phyloP scores from a whole-genome alignment of 2,113 vertebrate species.

The Sorex fumeus region DNA sequence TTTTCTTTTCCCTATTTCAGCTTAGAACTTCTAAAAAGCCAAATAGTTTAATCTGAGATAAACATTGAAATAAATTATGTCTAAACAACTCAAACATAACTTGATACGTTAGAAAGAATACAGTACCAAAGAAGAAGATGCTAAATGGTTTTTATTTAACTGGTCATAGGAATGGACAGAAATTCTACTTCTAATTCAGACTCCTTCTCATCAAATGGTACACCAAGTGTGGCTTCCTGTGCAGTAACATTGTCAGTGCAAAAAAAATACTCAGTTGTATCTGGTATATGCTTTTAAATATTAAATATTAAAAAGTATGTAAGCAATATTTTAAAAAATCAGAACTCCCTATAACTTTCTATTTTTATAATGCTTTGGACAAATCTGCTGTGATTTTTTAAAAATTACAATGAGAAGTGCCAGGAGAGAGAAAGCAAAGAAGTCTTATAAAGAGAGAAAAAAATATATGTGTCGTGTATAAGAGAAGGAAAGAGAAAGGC shows the following conservation, averaged over 20 bases:
- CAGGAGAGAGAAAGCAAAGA: too few relatives aligned
- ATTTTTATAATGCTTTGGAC: background rate
- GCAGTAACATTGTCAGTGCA: background rate
- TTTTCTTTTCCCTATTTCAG: slow-evolving; percentile 46
- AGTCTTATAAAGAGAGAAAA: too few relatives aligned
- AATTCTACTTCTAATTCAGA: slow-evolving; percentile 33
- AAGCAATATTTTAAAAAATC: background rate
- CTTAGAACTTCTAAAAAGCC: background rate
- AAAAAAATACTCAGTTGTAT: slow-evolving; percentile 18
- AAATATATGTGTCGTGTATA: too few relatives aligned
- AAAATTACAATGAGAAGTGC: too few relatives aligned
- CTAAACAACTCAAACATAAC: background rate
- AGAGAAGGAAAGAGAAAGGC: too few relatives aligned
- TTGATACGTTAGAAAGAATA: background rate
- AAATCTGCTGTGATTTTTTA: too few relatives aligned
- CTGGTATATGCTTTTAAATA: slow-evolving; percentile 37
- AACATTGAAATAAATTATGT: slow-evolving; percentile 26
- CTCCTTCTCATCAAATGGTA: slow-evolving; percentile 39
- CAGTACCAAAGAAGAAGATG: background rate
- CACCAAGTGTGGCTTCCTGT: slow-evolving; percentile 36
- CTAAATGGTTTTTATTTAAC: slow-evolving; percentile 18
- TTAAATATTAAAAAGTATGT: background rate
- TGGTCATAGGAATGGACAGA: background rate
- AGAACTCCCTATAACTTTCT: background rate
- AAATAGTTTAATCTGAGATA: slow-evolving; percentile 34